phyloP scores from a whole-genome alignment of 2,888 invertebrate species.

The Ormyrus nitidulus region DNA sequence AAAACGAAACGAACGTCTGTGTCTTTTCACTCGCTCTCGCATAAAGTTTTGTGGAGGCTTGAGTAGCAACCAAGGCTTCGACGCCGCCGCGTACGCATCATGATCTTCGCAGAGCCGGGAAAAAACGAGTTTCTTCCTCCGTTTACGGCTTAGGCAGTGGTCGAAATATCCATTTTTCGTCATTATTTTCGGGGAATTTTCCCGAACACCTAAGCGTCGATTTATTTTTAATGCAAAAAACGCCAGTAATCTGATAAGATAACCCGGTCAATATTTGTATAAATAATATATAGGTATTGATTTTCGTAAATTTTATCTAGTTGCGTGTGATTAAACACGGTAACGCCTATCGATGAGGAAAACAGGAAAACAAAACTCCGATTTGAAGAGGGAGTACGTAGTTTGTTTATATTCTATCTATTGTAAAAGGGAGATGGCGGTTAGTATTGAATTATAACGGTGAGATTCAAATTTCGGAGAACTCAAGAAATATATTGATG shows the following conservation, averaged over 20 bases:
- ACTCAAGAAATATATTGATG: no score
- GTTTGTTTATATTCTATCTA: no score
- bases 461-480: no score
- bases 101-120: slow-evolving; percentile 15
- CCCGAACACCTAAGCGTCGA: neutral
- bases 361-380: no score
- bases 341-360: no score
- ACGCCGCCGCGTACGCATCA: slow-evolving; percentile 6
- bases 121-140: neutral
- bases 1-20: slow-evolving; percentile 54
- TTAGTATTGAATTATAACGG: no score
- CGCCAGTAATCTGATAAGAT: slow-evolving; percentile 29
- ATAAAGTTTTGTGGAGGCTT: neutral
- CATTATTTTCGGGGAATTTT: neutral
- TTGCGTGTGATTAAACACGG: no score
- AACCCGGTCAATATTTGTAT: slow-evolving; percentile 12
- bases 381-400: no score
- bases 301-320: slow-evolving; percentile 12
- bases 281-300: slow-evolving; percentile 21
- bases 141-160: neutral
- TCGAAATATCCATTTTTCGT: slow-evolving; percentile 4
- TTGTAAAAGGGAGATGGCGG: no score
- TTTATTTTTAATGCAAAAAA: neutral
- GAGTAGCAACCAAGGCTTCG: slow-evolving; percentile 14
- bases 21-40: slow-evolving; percentile 59